Evolutionary conservation across 2,888 invertebrate genomes (phyloP), one percentile per base, ranked within the genome.

Genomic region (Mongoloraphidia duomilia): DNA sequence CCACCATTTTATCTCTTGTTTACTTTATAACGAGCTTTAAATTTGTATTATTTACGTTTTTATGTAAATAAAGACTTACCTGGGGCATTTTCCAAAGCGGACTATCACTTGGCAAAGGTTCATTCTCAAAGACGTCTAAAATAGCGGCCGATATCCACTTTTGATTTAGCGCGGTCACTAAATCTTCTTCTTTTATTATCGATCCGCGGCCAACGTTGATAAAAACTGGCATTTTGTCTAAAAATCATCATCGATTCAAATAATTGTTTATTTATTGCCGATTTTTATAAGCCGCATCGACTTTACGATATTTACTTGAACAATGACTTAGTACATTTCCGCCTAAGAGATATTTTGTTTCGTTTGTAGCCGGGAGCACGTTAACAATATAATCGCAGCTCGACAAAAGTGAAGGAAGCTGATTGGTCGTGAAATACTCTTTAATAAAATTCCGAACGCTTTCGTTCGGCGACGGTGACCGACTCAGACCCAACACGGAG

Each of bases 121-220:
- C 77, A 34, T 57, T 55, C 50, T 66, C 63, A 60, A 74, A 74
- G 14, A 77, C 77, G 61, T 78, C 77, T 41, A 77, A 61, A 55
- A 76, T 68, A 41, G 75, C 76, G 38, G 66, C 72, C 2, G 70
- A 67, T 46, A 78, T 61, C 75, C 75, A 77, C 12, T 66, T 64
- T 34, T 69, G 60, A 45, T 71, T 62, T 36, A 79, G 56, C 10
- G 77, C 76, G 43, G 65, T 62, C 6, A 77, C 53, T 35, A 79
- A 60, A 52, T 69, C 69, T 2, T 57, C 54, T 58, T 77, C 76
- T 50, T 62, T 63, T 12, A 77, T 71, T n/a, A 77, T 61, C 52
- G 68, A 68, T 36, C 77, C 75, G 58, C 77, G 62, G 2, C 77
- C 78, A 49, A 77, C 65, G 58, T 78, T 79, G n/a, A 78, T 73